These are phyloP conservation scores for Lophotis ruficrista DNA, from an alignment of 2,113 vertebrate species.

Conservation along the genomic window DNA sequence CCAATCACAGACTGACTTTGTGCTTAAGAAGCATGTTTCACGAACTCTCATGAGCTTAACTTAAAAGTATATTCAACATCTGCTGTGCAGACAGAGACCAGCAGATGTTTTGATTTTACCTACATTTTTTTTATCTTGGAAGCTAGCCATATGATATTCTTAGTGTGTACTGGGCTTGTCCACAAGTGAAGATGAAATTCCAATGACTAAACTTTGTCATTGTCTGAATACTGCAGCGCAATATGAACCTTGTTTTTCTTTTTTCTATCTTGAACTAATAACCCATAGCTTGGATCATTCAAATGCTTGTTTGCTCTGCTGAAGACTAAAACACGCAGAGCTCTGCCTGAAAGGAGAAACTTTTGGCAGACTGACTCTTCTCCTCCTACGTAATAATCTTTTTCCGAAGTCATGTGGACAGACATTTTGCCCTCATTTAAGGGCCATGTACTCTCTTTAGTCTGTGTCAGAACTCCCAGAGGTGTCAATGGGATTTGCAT, in stretches of 20 bases:
- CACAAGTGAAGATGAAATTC: conserved; percentile 27
- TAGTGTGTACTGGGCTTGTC: not conserved
- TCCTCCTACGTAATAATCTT: conserved; percentile 35
- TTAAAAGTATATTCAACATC: conserved; percentile 36
- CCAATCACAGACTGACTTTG: not conserved
- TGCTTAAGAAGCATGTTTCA: not conserved
- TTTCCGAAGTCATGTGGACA: conserved; percentile 29
- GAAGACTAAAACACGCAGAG: conserved; percentile 14
- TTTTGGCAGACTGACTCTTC: conserved; percentile 37
- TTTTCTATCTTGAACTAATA: conserved; percentile 54
- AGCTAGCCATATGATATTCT: not conserved
- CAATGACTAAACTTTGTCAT: not conserved
- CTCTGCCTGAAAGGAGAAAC: conserved; percentile 48
- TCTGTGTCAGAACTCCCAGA: conserved; percentile 53
- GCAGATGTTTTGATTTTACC: conserved; percentile 58
- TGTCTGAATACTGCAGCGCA: not conserved
- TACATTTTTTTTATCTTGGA: conserved; percentile 19
- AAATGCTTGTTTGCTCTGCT: conserved; percentile 35
- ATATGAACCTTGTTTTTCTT: conserved; percentile 16
- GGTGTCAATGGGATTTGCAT: conserved; percentile 23
- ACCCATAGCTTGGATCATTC: conserved; percentile 4
- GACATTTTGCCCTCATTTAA: conserved; percentile 48
- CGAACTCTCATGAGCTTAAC: not conserved
- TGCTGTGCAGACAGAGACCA: conserved; percentile 11
- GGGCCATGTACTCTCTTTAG: not conserved